Evolutionary conservation across 2,113 vertebrate species (phyloP).

Genomic region (Lampris megalopsis): DNA sequence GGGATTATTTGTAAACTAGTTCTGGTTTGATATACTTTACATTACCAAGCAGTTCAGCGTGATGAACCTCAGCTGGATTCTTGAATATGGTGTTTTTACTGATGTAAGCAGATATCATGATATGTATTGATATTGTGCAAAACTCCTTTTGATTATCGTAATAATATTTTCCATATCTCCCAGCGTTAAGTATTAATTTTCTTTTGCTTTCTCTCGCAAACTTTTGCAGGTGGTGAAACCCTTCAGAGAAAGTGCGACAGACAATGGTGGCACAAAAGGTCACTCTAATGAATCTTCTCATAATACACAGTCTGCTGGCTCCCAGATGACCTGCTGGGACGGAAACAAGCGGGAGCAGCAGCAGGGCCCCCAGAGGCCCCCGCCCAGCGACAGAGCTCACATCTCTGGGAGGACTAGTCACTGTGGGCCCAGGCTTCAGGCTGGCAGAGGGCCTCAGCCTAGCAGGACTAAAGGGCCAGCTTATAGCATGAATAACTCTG

Average conservation of each 20-base stretch:
- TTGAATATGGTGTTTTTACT: too few species aligned
- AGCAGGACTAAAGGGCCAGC: conserved; percentile 84
- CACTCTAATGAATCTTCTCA: conserved; percentile 73
- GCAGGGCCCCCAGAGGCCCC: conserved; percentile 61
- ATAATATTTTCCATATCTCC: too few species aligned
- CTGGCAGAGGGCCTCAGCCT: conserved; percentile 76
- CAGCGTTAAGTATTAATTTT: too few species aligned
- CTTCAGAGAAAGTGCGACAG: conserved; percentile 80
- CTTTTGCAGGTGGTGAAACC: conserved; percentile 86
- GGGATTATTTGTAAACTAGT: too few species aligned
- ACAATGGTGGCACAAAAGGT: conserved; percentile 61
- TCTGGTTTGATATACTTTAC: too few species aligned
- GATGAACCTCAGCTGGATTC: too few species aligned
- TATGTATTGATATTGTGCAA: too few species aligned
- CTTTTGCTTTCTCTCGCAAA: background rate
- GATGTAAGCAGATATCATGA: too few species aligned
- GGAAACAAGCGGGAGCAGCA: conserved; percentile 71
- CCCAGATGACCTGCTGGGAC: conserved; percentile 79
- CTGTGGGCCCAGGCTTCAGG: conserved; percentile 73
- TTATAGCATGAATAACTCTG: conserved; percentile 66
- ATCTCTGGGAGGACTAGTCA: conserved; percentile 75
- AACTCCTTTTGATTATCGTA: too few species aligned
- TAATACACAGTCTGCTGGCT: conserved; percentile 70
- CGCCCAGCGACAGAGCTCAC: conserved; percentile 71
- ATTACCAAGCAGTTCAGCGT: too few species aligned